Base-by-base conservation (phyloP, 2,113 vertebrate genomes). In the Cyanistes caeruleus region DNA sequence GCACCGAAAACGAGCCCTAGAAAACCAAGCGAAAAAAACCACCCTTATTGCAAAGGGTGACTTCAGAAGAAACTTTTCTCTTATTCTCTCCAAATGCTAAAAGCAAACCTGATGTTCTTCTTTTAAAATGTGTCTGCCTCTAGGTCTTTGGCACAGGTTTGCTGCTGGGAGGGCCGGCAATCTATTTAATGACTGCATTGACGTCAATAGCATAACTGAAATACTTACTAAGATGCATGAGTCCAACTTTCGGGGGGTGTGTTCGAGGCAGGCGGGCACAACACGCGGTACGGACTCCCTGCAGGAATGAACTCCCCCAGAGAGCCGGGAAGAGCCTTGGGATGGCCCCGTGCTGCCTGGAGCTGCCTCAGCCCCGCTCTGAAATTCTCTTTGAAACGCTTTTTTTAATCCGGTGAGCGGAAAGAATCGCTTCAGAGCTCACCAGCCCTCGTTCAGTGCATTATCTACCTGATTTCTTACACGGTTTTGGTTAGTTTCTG, bases 171-270 rank as follows among this genome's bases (percentile, higher is more conserved):
- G 98, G 99, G 98, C 98, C 98, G 92, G 97, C 98, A 98, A 98
- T 98, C 97, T 98, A 98, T 98, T 99, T 99, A 99, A 99, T 99
- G 98, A 99, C 99, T 99, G 97, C 98, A 98, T 99, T 99, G 99
- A 99, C 99, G 99, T 99, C 99, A 99, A 99, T 99, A 98, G 98
- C 99, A 99, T 99, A 99, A 99, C 99, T 99, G 99, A 99, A 99
- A 99, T 99, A 99, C 98, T 99, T 99, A 99, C 98, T 98, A 98
- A 98, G 98, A 98, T 97, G 98, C 98, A 98, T 92, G 98, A 98
- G 98, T 98, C 98, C 98, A 99, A 98, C 98, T 98, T 98, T 97
- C 97, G 87, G 95, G 95, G 97, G 92, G 97, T 96, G 97, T 97
- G 98, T 94, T 97, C 93, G 92, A 96, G 97, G 97, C 96, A 88